These are phyloP conservation scores for Lepus europaeus DNA, from an alignment of 2,113 vertebrate genomes.

Conservation along the genomic window DNA sequence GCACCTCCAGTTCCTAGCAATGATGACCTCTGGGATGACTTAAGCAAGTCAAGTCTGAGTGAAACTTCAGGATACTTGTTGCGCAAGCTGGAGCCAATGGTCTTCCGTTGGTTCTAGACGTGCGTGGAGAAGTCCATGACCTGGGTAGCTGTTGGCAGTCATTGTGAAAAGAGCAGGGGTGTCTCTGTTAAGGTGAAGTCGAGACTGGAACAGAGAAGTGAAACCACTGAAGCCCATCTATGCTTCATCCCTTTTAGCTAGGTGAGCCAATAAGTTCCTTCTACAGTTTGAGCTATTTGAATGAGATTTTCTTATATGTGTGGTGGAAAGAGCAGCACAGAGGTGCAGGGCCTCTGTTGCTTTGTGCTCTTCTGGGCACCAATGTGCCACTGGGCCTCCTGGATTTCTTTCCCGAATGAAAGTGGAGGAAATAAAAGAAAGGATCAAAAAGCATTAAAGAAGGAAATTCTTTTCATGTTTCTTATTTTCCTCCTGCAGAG, in stretches of 20 bases:
- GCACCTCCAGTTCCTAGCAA: not conserved
- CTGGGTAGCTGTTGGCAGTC: not conserved
- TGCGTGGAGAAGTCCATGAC: not conserved
- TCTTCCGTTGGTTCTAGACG: not conserved
- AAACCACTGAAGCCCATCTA: not conserved
- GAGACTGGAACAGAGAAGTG: constrained; percentile 34
- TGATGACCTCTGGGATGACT: not conserved
- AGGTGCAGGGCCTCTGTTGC: not conserved
- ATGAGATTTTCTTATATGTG: not conserved
- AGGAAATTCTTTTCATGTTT: not conserved
- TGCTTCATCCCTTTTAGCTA: constrained; percentile 40
- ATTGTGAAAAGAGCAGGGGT: not conserved
- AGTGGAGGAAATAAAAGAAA: not conserved
- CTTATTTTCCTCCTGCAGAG: constrained; percentile 32
- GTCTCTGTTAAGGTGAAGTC: not conserved
- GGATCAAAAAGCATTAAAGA: not conserved
- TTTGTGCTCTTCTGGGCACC: not conserved
- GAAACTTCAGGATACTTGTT: not conserved
- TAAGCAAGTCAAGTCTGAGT: not conserved
- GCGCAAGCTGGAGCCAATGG: not conserved
- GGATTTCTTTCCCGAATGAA: not conserved
- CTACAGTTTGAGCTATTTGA: not conserved
- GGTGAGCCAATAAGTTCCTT: not conserved
- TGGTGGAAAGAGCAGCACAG: not conserved
- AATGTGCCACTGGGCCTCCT: not conserved